Base-by-base conservation (phyloP, 2,797 vertebrate genomes). In the Brachymystax lenok region DNA sequence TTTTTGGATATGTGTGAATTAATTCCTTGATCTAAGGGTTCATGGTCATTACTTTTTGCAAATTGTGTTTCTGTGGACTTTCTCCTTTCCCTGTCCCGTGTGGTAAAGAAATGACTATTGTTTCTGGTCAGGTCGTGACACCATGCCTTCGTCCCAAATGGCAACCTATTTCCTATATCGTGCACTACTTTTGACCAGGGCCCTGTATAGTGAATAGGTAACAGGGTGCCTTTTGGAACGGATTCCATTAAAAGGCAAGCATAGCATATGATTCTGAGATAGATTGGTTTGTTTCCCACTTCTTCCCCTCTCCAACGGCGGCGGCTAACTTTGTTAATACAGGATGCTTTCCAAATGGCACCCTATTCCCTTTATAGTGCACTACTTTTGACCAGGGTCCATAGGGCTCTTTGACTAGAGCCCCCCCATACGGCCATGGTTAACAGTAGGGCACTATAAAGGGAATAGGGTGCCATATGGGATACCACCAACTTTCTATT, bases 281-380 rank as follows among this genome's bases (percentile, higher is more conserved):
- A 71, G 78, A 88, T 85, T 81, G 80, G 80, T 82, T 82, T 83
- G 80, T 88, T 91, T 88, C 81, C 78, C 75, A 87, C 75, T 14
- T 78, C 85, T 76, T 75, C 77, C 66, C 71, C 78, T 56, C 69
- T 87, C 78, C 84, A 90, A 86, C 83, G 82, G 77, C 83, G 80
- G 77, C 56, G 74, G 77, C 84, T 74, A 69, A 83, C 82, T 86
- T 85, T 75, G 88, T 88, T 90, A 88, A 88, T 86, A 89, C 84
- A 75, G 10, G 0, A 0, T 46, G 40, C 10, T 13, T 46, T 3
- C 40, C 40, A 46, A 46, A 12, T 46, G 40, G 12, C 40, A 46
- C 40, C 40, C 40, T 46, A 46, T 46, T 46, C 8, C 40, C 8
- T 2, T 40, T 46, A 46, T 13, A 46, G 40, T 46, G 40, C 40